Evolutionary conservation across 1,140 invertebrate genomes (phyloP).

Genomic region (Melitaea cinxia): DNA sequence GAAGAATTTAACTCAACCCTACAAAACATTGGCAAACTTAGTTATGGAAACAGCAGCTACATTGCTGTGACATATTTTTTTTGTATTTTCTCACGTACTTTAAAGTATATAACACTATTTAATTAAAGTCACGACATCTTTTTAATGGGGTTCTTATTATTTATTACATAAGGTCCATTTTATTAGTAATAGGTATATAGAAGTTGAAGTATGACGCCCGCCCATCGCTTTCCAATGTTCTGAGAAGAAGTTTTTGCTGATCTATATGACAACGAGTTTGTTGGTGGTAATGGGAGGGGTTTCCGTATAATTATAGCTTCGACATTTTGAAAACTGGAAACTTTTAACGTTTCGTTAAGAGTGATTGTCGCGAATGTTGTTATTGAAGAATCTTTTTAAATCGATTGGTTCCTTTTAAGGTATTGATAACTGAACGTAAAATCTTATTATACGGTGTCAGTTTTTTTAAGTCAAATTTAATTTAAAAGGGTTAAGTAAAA

Average conservation of each 20-base stretch:
- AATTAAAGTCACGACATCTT: background rate
- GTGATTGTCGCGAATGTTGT: background rate
- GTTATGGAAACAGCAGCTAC: background rate
- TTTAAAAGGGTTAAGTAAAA: too few relatives aligned
- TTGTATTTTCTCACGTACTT: constrained; percentile 26
- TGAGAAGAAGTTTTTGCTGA: constrained; percentile 30
- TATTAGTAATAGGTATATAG: background rate
- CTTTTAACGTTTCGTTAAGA: constrained; percentile 16
- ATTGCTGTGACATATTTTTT: constrained; percentile 15
- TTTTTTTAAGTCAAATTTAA: too few relatives aligned
- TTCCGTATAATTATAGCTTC: constrained; percentile 33
- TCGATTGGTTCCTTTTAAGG: background rate
- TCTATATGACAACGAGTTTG: constrained; percentile 20
- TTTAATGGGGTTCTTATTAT: constrained; percentile 12
- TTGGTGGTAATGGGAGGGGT: constrained; percentile 28
- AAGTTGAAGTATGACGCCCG: constrained; percentile 13
- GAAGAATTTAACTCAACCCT: constrained; percentile 7
- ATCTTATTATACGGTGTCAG: background rate
- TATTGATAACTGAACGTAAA: background rate
- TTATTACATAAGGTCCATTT: constrained; percentile 10
- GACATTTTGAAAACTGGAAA: constrained; percentile 33
- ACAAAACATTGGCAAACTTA: background rate
- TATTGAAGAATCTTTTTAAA: background rate
- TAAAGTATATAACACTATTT: constrained; percentile 18
- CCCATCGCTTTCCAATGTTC: constrained; percentile 31